Evolutionary conservation across 2,888 invertebrate species (phyloP).

Genomic region (Saturnia pavonia): DNA sequence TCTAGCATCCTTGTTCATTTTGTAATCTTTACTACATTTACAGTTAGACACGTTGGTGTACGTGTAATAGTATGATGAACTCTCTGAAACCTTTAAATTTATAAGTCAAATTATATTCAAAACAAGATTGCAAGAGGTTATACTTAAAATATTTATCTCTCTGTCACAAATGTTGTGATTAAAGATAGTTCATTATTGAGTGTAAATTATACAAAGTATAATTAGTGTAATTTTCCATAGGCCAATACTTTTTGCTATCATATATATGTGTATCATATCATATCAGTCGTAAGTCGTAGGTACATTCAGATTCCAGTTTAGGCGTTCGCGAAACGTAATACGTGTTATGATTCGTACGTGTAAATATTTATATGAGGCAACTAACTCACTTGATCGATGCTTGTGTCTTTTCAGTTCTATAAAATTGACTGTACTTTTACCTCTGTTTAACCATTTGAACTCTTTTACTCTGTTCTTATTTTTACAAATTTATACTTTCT

Average conservation of each 20-base stretch:
- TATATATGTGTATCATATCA: not conserved
- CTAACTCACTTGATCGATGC: conserved; percentile 11
- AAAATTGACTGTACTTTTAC: conserved; percentile 1
- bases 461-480: not conserved
- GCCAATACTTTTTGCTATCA: conserved; percentile 8
- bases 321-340: conserved; percentile 4
- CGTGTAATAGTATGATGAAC: not conserved
- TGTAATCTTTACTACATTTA: not conserved
- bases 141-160: not conserved
- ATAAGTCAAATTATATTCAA: not conserved
- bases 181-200: not conserved
- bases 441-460: too few species aligned
- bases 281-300: conserved; percentile 6
- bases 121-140: not conserved
- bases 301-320: not conserved
- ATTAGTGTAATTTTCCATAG: conserved; percentile 7
- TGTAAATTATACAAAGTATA: conserved; percentile 9
- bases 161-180: not conserved
- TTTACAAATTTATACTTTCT: not conserved
- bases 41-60: not conserved
- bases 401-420: conserved; percentile 2
- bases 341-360: conserved; percentile 10
- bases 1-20: conserved; percentile 24
- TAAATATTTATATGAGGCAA: conserved; percentile 10
- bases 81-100: not conserved